Conservation (phyloP, 1,140 invertebrate genomes). For the Lepidurus couesii region DNA sequence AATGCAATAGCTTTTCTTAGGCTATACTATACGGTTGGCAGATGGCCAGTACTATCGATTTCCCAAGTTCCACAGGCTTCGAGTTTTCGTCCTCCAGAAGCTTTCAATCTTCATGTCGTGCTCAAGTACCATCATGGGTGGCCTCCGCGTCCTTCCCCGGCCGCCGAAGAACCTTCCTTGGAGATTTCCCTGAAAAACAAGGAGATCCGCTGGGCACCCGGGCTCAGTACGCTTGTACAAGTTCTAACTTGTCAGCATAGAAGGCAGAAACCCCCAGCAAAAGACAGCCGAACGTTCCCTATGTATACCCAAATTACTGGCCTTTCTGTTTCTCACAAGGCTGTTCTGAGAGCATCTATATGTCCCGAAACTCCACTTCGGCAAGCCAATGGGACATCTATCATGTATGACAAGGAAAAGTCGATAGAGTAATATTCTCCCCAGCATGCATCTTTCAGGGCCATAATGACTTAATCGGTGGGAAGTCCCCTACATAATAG, state of each 20-base stretch:
- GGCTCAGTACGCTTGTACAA: too few relatives aligned
- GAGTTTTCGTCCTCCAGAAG: not conserved
- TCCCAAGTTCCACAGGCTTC: not conserved
- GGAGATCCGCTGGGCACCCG: too few relatives aligned
- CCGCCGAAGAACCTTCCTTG: not conserved
- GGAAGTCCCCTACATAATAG: not conserved
- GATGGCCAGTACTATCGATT: slow-evolving; percentile 6
- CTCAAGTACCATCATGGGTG: slow-evolving; percentile 18
- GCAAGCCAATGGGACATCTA: not conserved
- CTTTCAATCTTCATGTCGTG: not conserved
- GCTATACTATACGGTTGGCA: not conserved
- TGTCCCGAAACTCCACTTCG: not conserved
- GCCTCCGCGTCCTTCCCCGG: not conserved
- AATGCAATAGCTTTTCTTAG: not conserved
- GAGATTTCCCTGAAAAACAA: not conserved
- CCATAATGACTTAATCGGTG: not conserved
- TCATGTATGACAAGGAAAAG: not conserved
- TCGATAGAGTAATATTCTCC: slow-evolving; percentile 12
- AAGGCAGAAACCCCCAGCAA: too few relatives aligned
- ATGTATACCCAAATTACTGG: not conserved
- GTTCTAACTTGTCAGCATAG: too few relatives aligned
- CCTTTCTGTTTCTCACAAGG: not conserved
- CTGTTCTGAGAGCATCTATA: not conserved
- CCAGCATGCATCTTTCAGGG: not conserved
- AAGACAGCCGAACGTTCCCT: too few relatives aligned